Base-by-base conservation (phyloP, 2,888 invertebrate species). In the Cepaea hortensis region DNA sequence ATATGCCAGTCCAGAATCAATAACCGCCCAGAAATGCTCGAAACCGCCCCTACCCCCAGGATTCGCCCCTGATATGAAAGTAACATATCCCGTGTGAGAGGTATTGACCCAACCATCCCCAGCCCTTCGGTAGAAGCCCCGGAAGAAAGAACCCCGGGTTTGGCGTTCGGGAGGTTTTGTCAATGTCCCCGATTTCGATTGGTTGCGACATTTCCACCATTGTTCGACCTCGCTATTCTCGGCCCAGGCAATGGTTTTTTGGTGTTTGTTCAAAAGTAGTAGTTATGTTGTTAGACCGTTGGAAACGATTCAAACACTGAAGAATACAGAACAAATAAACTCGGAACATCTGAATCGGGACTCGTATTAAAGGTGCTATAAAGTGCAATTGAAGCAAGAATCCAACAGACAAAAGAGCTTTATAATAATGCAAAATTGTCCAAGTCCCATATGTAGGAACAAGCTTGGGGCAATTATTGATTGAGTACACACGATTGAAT, bases 191-290 rank as follows among this genome's bases (percentile, higher is more conserved):
- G 20, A n/a, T 50, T 20, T 65, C 81, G n/a, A 81, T 81, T 81
- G 81, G 70, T 81, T 81, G 81, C 81, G 81, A 81, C 68, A 81
- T 81, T 81, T 81, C 50, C 20, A 9, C 48, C 48, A 81, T 81
- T 81, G 70, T 81, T 35, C n/a, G 48, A 48, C 48, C 50, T 20
- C 46, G 5, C 70, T 70, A 65, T 68, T 70, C 70, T 70, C 70
- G 70, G 20, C n/a, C n/a, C 48, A 1, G 11, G 70, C n/a, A 18
- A 68, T 0, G 65, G 3, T 50, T 81, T 61, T 77, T 81, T n/a
- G 20, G 48, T 70, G 81, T 70, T 70, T 81, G 70, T 48, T n/a
- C 9, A 70, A 70, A 81, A 70, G 81, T 81, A 50, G 81, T 70
- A 65, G 81, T 70, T 81, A 77, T n/a, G n/a, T 61, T 55, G 81